Percentiles rank a stretch among this genome's conserved stretches.
Conservation (phyloP, 2,113 vertebrate species). For the Catharus fuscescens region DNA sequence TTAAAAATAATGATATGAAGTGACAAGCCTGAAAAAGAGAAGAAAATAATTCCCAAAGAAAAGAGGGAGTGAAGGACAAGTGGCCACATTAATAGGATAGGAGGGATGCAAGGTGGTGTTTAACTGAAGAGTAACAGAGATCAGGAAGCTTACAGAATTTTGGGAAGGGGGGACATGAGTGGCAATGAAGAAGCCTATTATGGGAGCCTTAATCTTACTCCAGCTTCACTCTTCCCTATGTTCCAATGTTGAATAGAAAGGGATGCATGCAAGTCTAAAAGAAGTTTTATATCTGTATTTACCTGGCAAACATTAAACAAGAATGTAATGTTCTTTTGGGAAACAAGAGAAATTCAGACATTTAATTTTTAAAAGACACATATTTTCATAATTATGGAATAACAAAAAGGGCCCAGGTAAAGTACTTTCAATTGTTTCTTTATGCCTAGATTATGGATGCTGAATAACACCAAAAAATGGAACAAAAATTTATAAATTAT, state of each 20-base stretch:
- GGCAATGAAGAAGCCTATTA: not conserved
- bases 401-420: not conserved
- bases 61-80: not conserved
- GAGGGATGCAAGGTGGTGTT: not conserved
- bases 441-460: not conserved
- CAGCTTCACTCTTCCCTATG: not conserved
- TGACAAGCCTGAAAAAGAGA: not conserved
- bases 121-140: not conserved
- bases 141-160: not conserved
- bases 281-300: not conserved
- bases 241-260: not conserved
- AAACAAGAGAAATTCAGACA: not conserved
- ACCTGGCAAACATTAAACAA: not conserved
- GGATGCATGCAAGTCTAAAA: not conserved
- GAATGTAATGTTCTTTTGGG: not conserved
- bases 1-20: not conserved
- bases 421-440: not conserved
- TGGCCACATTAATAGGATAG: not conserved
- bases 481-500: not conserved
- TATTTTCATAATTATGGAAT: not conserved
- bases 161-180: rapidly evolving
- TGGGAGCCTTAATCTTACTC: not conserved
- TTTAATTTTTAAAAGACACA: not conserved
- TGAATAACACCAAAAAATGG: not conserved
- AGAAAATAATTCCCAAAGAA: not conserved